Evolutionary conservation across 2,797 vertebrate genomes (phyloP).

Genomic region (Pelochelys cantorii): DNA sequence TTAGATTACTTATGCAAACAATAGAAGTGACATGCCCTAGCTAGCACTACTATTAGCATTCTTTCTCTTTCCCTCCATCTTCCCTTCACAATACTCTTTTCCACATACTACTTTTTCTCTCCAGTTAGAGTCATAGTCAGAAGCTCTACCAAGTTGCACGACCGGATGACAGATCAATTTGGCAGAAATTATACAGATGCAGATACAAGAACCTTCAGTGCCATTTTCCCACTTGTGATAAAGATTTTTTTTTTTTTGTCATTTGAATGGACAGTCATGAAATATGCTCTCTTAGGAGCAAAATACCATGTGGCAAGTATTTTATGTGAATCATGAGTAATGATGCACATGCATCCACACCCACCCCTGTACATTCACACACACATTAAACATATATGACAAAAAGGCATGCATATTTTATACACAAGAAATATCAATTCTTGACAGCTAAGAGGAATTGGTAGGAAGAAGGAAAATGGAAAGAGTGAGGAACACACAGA

Average conservation of each 20-base stretch:
- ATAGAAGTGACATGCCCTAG: neutral
- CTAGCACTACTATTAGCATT: neutral
- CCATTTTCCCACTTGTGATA: neutral
- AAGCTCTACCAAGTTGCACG: neutral
- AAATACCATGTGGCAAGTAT: neutral
- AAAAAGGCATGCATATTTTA: too few species aligned
- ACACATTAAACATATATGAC: neutral
- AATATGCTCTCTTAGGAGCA: neutral
- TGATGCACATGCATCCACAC: neutral
- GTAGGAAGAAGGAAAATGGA: neutral
- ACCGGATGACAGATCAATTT: neutral
- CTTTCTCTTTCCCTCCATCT: neutral
- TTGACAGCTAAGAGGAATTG: too few species aligned
- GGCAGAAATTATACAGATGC: neutral
- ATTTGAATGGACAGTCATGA: neutral
- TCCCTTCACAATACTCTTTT: neutral
- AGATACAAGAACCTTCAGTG: neutral
- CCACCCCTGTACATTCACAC: neutral
- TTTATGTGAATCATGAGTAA: neutral
- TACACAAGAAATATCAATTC: too few species aligned
- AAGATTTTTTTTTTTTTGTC: neutral
- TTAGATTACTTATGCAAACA: neutral
- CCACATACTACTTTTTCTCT: neutral
- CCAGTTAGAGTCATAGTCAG: neutral
- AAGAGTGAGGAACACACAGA: neutral